Evolutionary conservation across 1,140 invertebrate species (phyloP).

Genomic region (Gryon sp.): DNA sequence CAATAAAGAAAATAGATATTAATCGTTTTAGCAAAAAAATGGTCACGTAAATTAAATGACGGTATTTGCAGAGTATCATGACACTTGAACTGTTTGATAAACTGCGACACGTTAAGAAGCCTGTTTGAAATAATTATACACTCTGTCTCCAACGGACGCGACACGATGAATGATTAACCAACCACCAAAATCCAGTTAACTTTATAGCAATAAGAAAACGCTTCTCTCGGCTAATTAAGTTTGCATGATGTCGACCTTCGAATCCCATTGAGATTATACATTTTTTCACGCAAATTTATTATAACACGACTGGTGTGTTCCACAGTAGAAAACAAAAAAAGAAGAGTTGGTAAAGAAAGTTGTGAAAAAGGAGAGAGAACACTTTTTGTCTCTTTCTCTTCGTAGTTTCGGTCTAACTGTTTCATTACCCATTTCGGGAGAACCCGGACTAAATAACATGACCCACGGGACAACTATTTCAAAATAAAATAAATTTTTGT

Average conservation of each 20-base stretch:
- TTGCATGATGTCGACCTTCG: slow-evolving; percentile 3
- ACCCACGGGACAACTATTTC: slow-evolving; percentile 60
- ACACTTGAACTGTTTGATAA: slow-evolving; percentile 39
- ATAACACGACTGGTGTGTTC: background rate
- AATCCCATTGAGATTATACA: slow-evolving; percentile 16
- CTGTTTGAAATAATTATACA: slow-evolving; percentile 46
- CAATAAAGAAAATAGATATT: too few relatives aligned
- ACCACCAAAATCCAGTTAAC: slow-evolving; percentile 16
- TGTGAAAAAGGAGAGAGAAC: background rate
- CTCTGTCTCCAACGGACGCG: slow-evolving; percentile 23
- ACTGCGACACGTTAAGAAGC: slow-evolving; percentile 33
- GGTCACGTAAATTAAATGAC: too few relatives aligned
- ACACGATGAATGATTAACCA: slow-evolving; percentile 31
- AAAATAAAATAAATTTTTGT: slow-evolving; percentile 67
- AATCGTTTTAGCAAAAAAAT: too few relatives aligned
- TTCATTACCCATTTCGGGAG: slow-evolving; percentile 43
- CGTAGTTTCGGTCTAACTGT: slow-evolving; percentile 27
- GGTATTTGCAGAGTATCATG: slow-evolving; percentile 9
- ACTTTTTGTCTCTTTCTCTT: background rate
- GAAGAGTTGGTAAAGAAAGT: slow-evolving; percentile 5
- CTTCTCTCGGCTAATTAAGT: slow-evolving; percentile 28
- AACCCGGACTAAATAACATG: slow-evolving; percentile 35
- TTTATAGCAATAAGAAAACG: slow-evolving; percentile 5
- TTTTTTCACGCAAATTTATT: slow-evolving; percentile 16
- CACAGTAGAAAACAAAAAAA: background rate